phyloP scores from a whole-genome alignment of 2,113 vertebrate genomes.

The Paradisaea rubra region DNA sequence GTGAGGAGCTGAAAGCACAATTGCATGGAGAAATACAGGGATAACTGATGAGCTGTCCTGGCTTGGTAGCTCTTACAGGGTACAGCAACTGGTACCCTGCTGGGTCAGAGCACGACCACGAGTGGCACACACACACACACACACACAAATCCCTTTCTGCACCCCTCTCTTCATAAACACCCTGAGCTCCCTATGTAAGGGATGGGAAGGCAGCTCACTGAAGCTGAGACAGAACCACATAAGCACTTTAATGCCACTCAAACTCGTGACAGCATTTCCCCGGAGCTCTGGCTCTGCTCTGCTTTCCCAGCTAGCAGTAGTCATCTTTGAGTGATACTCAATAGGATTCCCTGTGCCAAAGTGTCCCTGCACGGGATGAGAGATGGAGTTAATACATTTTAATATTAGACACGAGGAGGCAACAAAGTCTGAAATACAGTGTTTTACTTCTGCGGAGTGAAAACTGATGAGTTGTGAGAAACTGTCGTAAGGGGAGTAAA shows the following conservation, averaged over 20 bases:
- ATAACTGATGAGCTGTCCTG: not conserved
- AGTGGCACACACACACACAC: rapidly evolving
- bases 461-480: not conserved
- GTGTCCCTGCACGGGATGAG: not conserved
- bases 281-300: not conserved
- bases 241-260: not conserved
- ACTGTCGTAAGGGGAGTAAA: not conserved
- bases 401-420: not conserved
- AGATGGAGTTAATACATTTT: not conserved
- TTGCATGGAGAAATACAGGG: not conserved
- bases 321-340: not conserved
- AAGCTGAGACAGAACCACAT: not conserved
- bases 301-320: not conserved
- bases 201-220: not conserved
- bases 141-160: not conserved
- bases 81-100: not conserved
- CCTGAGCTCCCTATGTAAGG: not conserved
- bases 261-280: not conserved
- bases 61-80: not conserved
- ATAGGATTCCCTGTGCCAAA: not conserved
- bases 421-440: not conserved
- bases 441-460: not conserved
- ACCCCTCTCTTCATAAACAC: not conserved
- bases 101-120: not conserved
- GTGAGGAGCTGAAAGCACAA: not conserved